Base-by-base conservation (phyloP, 1,140 invertebrate genomes). In the Rhagoletis zephyria region DNA sequence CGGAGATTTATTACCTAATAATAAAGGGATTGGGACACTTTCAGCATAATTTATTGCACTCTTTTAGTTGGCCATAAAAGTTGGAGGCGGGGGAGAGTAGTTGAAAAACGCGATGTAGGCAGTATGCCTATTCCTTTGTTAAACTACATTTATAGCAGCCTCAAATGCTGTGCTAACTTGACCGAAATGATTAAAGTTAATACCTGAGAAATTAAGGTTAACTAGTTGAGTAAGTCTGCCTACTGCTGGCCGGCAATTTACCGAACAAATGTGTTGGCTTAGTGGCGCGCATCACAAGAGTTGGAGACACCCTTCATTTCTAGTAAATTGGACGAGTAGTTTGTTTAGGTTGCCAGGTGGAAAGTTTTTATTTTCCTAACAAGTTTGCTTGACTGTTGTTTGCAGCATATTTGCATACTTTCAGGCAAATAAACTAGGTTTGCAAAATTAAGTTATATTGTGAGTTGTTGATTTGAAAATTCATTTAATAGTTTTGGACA, bases 1-100 rank as follows among this genome's bases (percentile, higher is more conserved):
- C 70, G 64, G 85, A 88, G 85, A 88, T 88, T 88, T 88, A 88
- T 88, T 88, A 64, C 87, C 87, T 88, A 88, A 88, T 87, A 87
- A 88, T 87, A 88, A 88, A 86, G 87, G 85, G 87, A 87, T 88
- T 87, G 67, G 85, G 45, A 87, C 85, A 85, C 85, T 88, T 88
- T 70, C 61, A 40, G 59, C 67, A 88, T 88, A 88, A 88, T 88
- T 88, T 88, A 88, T 88, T 61, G 61, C 85, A 51, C 70, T 87
- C 63, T 87, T 88, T 88, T 87, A 87, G 67, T 51, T 85, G 61
- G 85, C 30, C 30, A 30, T 85, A 87, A 48, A 65, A 56, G 16
- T 19, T 19, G 2, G 16, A 30, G 3, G 10, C 59, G 40, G n/a
- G 60, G 30, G 30, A 63, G 16, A 16, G 51, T 0, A 6, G 42